Base-by-base conservation (phyloP, 2,113 vertebrate species). In the Mustelus asterias region DNA sequence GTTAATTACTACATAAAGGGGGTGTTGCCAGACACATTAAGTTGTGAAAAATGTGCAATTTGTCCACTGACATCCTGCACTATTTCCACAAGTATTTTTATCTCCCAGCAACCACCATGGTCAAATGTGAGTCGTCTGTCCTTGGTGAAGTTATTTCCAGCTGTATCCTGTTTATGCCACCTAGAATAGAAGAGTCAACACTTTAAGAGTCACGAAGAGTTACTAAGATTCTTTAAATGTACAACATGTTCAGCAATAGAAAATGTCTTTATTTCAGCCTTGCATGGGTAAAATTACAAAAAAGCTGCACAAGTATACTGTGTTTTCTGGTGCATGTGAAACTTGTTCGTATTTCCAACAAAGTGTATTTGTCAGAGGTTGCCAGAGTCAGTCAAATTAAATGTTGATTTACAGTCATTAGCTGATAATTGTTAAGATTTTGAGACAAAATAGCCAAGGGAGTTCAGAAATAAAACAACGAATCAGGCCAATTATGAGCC, bases 151-250 rank as follows among this genome's bases (percentile, higher is more conserved):
- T 63, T 86, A 22, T 10, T 92, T 92, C 60, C 89, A 92, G 89
- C 89, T 65, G 89, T 65, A 92, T 92, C 89, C 89, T 65, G 89
- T 92, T 92, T 69, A 93, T 37, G 60, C 7, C 33, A 93, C 54
- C 90, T 20, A 94, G 33, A 37, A 67, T 67, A 67, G 90, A 93
- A 65, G 14, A 14, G 58, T 33, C 54, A 92, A 33, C 16, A 33
- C 54, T 92, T 60, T 44, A 44, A 92, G 33, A 26, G 24, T 93
- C 90, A 93, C 14, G 33, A 63, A 93, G 48, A 54, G 33, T 93
- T 67, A n/a, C 6, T 22, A 94, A 67, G 16, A 37, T 9, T n/a
- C 16, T 41, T 89, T 58, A 48, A 54, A 65, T 67, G 65, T 37
- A 41, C 20, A 16, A 37, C 88, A 93, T 22, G 86, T 58, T 89